A percentile compares a stretch with the other conserved stretches of the same genome.
phyloP scores from a whole-genome alignment of 1,140 invertebrate species.

The Akabosia matsudoensis region DNA sequence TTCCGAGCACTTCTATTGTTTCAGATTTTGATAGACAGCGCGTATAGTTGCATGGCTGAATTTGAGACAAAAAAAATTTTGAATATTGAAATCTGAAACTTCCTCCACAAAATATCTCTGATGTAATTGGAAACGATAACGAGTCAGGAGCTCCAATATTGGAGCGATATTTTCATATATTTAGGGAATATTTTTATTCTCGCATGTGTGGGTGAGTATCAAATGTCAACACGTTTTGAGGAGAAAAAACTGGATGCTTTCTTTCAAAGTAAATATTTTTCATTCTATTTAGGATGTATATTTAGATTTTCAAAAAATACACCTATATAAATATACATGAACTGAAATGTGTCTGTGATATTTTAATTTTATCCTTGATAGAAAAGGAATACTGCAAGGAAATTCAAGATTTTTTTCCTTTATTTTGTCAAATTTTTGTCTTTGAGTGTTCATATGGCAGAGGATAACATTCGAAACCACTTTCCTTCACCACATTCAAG shows the following conservation, averaged over 20 bases:
- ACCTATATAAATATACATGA: too few relatives aligned
- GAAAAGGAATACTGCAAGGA: not conserved
- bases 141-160: not conserved
- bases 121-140: not conserved
- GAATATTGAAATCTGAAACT: constrained; percentile 8
- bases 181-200: not conserved
- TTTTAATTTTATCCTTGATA: not conserved
- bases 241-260: too few relatives aligned
- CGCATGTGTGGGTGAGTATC: not conserved
- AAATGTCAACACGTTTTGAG: too few relatives aligned
- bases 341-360: not conserved
- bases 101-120: not conserved
- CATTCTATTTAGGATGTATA: too few relatives aligned
- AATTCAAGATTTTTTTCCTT: not conserved
- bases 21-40: not conserved
- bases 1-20: not conserved
- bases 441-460: not conserved
- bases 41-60: not conserved
- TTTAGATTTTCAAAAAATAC: too few relatives aligned
- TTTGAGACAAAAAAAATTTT: not conserved
- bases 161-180: not conserved
- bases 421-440: not conserved
- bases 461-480: too few relatives aligned
- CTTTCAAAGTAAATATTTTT: too few relatives aligned
- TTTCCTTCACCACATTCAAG: not conserved